These are phyloP conservation scores for Rhopalosiphum maidis DNA, from an alignment of 1,140 invertebrate species.

Conservation along the genomic window DNA sequence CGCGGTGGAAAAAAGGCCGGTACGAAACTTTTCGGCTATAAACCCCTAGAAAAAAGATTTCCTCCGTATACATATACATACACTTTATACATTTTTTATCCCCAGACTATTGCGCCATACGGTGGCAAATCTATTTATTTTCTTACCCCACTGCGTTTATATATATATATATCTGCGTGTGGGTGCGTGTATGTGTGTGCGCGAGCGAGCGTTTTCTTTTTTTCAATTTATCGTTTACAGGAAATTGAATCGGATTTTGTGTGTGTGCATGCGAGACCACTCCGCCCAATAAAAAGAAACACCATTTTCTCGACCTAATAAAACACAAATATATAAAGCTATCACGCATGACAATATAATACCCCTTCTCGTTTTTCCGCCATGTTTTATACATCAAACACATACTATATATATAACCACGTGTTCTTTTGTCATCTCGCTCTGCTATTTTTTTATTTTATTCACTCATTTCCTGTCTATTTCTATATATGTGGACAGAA, in stretches of 20 bases:
- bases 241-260: slow-evolving; percentile 57
- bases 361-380: slow-evolving; percentile 44
- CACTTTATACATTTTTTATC: slow-evolving; percentile 9
- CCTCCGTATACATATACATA: slow-evolving; percentile 21
- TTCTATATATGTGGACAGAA: slow-evolving; percentile 10
- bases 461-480: slow-evolving; percentile 51
- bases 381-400: slow-evolving; percentile 45
- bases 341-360: slow-evolving; percentile 49
- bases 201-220: background rate
- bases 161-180: background rate
- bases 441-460: slow-evolving; percentile 39
- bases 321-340: slow-evolving; percentile 56
- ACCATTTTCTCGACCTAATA: slow-evolving; percentile 51
- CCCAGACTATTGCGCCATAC: background rate
- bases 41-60: slow-evolving; percentile 43
- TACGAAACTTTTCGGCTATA: slow-evolving; percentile 27
- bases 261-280: slow-evolving; percentile 50
- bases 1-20: background rate
- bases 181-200: background rate
- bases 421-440: background rate
- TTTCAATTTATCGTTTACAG: slow-evolving; percentile 58
- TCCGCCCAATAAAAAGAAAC: slow-evolving; percentile 53
- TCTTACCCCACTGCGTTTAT: slow-evolving; percentile 8
- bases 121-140: slow-evolving; percentile 51
- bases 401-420: background rate